These are phyloP conservation scores for Ricordea florida DNA, from an alignment of 92 coral and sea anemone species.

Conservation along the genomic window DNA sequence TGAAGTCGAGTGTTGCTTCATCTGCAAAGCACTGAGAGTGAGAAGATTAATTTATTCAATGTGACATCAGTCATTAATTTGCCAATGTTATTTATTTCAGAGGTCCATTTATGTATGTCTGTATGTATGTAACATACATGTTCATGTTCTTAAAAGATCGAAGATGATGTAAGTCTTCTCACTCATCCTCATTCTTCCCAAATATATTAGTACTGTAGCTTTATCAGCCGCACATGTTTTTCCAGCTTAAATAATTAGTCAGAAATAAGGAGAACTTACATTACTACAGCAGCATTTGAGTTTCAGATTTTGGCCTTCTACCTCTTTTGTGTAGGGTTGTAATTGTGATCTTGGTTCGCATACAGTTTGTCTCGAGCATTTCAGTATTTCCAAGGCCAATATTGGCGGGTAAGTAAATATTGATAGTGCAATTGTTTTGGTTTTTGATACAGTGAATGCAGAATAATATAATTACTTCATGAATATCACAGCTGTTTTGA, in stretches of 20 bases:
- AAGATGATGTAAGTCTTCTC: too few species aligned
- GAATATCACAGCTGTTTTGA: neutral
- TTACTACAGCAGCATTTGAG: neutral
- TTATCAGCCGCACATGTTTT: too few species aligned
- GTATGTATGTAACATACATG: neutral
- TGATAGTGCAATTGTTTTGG: neutral
- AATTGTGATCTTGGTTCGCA: conserved; percentile 42
- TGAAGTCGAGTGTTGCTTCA: conserved; percentile 18
- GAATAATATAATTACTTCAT: neutral
- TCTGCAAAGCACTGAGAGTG: conserved; percentile 26
- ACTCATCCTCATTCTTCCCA: too few species aligned
- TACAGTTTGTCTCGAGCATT: conserved; percentile 45
- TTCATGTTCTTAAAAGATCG: too few species aligned
- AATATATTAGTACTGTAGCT: too few species aligned
- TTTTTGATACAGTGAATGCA: neutral
- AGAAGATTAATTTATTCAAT: neutral
- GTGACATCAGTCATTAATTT: neutral
- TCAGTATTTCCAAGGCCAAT: conserved; percentile 25
- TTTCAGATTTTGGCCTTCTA: neutral
- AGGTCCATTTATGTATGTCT: too few species aligned
- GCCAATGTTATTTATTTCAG: too few species aligned
- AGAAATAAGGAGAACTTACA: neutral
- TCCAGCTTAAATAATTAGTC: too few species aligned
- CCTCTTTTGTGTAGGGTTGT: neutral
- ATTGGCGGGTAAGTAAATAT: conserved; percentile 6